phyloP scores from a whole-genome alignment of 2,888 invertebrate genomes.

The Lycocerus yunnanus region DNA sequence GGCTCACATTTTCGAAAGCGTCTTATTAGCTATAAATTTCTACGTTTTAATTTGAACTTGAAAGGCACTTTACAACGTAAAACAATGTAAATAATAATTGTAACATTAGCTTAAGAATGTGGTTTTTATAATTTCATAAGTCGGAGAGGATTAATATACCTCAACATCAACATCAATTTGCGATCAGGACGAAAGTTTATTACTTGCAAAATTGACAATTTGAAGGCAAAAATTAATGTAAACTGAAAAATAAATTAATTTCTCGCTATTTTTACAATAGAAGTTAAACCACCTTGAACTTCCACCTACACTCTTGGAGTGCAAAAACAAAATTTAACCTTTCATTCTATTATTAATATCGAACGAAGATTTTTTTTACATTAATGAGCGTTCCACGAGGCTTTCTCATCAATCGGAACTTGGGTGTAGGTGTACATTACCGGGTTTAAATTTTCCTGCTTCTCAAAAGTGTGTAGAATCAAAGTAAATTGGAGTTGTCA shows the following conservation, averaged over 20 bases:
- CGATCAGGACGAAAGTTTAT: neutral
- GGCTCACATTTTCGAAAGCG: neutral
- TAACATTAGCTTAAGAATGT: neutral
- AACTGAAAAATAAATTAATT: neutral
- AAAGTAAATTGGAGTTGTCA: neutral
- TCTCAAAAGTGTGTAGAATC: neutral
- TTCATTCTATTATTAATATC: neutral
- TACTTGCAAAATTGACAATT: neutral
- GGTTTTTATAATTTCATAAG: neutral
- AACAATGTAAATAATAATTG: neutral
- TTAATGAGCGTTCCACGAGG: neutral
- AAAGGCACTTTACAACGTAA: neutral
- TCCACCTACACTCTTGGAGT: constrained; percentile 8
- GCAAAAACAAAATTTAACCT: neutral
- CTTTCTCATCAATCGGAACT: neutral
- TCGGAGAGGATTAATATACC: neutral
- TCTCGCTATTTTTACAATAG: constrained; percentile 8
- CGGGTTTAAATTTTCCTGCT: neutral
- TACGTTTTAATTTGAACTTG: neutral
- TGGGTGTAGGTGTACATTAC: neutral
- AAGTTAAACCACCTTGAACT: constrained; percentile 20
- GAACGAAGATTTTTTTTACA: neutral
- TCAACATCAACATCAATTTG: neutral
- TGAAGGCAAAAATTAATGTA: constrained; percentile 4
- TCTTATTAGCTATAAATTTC: neutral